phyloP scores from a whole-genome alignment of 35 echinoderm and acorn worm species.

The Patiria miniata region DNA sequence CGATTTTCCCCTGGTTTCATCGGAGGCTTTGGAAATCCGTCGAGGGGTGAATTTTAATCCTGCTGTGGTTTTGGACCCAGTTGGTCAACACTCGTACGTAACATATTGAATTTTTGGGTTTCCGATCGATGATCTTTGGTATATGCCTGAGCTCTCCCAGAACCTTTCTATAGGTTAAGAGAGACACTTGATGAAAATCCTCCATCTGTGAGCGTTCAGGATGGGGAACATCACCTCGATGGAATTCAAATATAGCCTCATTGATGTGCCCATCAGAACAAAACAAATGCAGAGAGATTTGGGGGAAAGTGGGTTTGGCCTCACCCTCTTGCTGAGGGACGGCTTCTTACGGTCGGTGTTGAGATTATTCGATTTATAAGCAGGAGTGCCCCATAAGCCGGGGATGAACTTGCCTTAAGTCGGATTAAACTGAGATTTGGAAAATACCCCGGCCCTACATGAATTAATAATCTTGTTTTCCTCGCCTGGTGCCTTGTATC shows the following conservation, averaged over 20 bases:
- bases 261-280: not conserved
- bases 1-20: not conserved
- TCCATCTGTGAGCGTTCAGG: not conserved
- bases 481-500: too few species aligned
- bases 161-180: too few species aligned
- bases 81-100: not conserved
- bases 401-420: too few species aligned
- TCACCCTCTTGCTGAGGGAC: too few species aligned
- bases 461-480: too few species aligned
- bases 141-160: not conserved
- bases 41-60: not conserved
- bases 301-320: not conserved
- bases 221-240: not conserved
- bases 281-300: not conserved
- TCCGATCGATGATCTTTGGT: not conserved
- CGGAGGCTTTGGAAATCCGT: not conserved
- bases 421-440: too few species aligned
- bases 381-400: too few species aligned
- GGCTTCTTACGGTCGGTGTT: too few species aligned
- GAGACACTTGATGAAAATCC: not conserved
- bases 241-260: not conserved
- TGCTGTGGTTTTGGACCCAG: not conserved
- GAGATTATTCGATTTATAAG: too few species aligned
- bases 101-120: conserved; percentile 16
- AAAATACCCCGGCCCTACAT: too few species aligned